These are phyloP conservation scores for Istiophorus platypterus DNA, from an alignment of 2,113 vertebrate genomes.

Conservation along the genomic window DNA sequence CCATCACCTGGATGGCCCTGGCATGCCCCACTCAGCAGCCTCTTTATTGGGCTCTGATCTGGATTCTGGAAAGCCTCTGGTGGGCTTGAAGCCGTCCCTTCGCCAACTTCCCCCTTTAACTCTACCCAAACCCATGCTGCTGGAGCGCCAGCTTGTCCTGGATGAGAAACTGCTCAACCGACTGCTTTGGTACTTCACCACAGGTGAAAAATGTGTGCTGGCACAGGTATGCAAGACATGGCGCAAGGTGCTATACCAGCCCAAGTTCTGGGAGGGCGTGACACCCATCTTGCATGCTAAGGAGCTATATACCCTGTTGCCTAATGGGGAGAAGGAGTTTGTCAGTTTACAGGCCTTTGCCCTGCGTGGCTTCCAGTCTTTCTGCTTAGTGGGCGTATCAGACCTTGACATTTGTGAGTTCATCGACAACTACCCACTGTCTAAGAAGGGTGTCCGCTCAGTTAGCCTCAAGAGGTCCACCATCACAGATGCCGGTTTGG, in stretches of 20 bases:
- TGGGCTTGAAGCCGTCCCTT: slow-evolving; percentile 83
- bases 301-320: slow-evolving; percentile 94
- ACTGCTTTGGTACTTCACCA: slow-evolving; percentile 98
- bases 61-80: slow-evolving; percentile 76
- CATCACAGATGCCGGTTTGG: slow-evolving; percentile 96
- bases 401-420: slow-evolving; percentile 99
- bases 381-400: slow-evolving; percentile 97
- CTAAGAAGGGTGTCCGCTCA: slow-evolving; percentile 97
- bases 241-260: slow-evolving; percentile 97
- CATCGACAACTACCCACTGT: slow-evolving; percentile 98
- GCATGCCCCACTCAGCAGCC: slow-evolving; percentile 83
- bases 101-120: slow-evolving; percentile 79
- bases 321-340: slow-evolving; percentile 95
- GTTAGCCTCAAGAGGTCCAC: slow-evolving; percentile 98
- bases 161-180: slow-evolving; percentile 98
- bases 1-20: slow-evolving; percentile 84
- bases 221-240: slow-evolving; percentile 98
- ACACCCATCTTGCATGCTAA: slow-evolving; percentile 96
- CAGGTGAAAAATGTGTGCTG: slow-evolving; percentile 94
- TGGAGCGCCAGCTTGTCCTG: slow-evolving; percentile 91
- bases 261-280: slow-evolving; percentile 98
- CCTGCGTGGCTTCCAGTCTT: slow-evolving; percentile 93
- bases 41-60: slow-evolving; percentile 85
- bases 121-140: slow-evolving; percentile 84
- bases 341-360: slow-evolving; percentile 97